Conservation (phyloP, 2,113 vertebrate genomes). For the Cephalopterus ornatus region DNA sequence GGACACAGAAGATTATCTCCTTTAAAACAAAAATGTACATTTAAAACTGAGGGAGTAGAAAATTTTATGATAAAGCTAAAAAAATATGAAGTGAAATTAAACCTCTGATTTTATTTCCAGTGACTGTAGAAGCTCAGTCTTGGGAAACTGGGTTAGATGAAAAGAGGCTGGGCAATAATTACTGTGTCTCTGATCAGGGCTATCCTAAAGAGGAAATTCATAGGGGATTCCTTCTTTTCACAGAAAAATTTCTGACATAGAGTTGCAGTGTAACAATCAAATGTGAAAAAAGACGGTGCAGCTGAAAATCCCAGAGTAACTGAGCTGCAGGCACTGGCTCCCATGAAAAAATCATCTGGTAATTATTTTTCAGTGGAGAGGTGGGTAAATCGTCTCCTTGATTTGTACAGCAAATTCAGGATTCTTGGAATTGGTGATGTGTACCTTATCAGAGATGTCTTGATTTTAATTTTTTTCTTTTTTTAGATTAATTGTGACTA, state of each 20-base stretch:
- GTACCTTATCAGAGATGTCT: neutral
- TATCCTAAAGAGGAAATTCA: neutral
- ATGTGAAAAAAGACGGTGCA: neutral
- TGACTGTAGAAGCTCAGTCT: neutral
- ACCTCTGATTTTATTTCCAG: neutral
- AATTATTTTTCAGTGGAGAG: neutral
- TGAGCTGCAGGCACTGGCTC: neutral
- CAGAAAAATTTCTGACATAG: neutral
- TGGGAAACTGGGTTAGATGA: neutral
- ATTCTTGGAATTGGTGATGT: neutral
- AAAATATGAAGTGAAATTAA: neutral
- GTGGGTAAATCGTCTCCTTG: neutral
- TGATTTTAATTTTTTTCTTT: neutral
- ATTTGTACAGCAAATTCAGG: neutral
- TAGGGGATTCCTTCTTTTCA: neutral
- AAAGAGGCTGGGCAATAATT: neutral
- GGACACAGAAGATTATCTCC: neutral
- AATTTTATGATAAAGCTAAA: neutral
- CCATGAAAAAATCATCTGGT: neutral
- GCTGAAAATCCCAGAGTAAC: neutral
- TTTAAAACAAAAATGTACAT: neutral
- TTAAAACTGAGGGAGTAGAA: neutral
- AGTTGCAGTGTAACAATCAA: neutral
- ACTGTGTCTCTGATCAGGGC: neutral
- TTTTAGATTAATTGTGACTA: neutral